Conservation (phyloP, 30 jellyfish, hydroid and myxozoan species). For the Aurelia aurita region DNA sequence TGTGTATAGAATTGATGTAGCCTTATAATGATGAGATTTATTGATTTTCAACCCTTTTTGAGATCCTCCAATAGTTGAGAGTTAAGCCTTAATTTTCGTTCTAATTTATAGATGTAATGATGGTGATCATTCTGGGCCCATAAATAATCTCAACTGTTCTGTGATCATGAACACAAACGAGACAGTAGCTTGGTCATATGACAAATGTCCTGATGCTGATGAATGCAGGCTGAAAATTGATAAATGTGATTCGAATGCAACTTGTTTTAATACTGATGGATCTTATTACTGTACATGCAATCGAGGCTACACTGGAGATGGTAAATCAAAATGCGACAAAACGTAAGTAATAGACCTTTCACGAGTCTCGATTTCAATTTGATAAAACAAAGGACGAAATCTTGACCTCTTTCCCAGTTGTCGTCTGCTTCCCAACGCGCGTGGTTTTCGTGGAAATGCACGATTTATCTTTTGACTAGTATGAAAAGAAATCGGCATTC, state of each 20-base stretch:
- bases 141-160: constrained; percentile 44
- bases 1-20: no score
- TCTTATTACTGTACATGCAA: constrained; percentile 81
- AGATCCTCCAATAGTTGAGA: no score
- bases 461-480: no score
- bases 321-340: constrained; percentile 68
- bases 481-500: no score
- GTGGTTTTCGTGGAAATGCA: no score
- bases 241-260: constrained; percentile 75
- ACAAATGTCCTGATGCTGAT: constrained; percentile 90
- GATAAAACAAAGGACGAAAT: no score
- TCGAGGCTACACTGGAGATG: constrained; percentile 92
- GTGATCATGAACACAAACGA: constrained; percentile 44
- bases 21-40: no score
- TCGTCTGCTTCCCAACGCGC: no score
- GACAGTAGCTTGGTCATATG: constrained; percentile 84
- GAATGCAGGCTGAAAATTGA: constrained; percentile 81
- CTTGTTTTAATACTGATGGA: constrained; percentile 81
- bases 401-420: no score
- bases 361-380: no score
- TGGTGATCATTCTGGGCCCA: constrained; percentile 93
- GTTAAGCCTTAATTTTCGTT: no score
- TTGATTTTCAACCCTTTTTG: no score
- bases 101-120: constrained; percentile 65
- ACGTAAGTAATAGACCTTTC: constrained; percentile 64